Base-by-base conservation (phyloP, 2,113 vertebrate genomes). In the Todiramphus chloris region DNA sequence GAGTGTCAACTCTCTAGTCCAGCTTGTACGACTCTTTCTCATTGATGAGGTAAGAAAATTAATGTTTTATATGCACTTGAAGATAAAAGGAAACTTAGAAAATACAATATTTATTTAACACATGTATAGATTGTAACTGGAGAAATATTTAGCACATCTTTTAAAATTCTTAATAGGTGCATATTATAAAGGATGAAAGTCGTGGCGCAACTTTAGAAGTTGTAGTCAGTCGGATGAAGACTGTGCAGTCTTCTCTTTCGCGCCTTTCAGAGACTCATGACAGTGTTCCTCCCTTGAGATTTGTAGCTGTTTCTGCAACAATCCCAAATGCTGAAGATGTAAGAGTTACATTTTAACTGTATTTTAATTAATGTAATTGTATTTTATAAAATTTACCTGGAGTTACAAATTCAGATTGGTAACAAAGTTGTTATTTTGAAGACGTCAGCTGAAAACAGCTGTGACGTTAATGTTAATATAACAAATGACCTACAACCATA, bases 221-320 rank as follows among this genome's bases (percentile, higher is more conserved):
- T 93, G 99, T 99, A 30, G 98, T 99, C 94, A 99, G 99, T 97
- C 98, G 99, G 90, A 99, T 99, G 99, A 99, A 99, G 98, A 98
- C 99, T 25, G 96, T 99, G 58, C 98, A 99, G 39, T 97, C 97
- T 73, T 98, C 98, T 86, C 97, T 98, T 87, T 97, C 90, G 70
- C 96, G 96, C 90, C 83, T 83, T 23, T 91, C 86, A 83, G 97
- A 98, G 72, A 98, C 97, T 78, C 91, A 91, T 35, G 94, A 94
- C 9, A 56, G 72, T 64, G 53, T 97, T 83, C 95, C 97, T 82
- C 96, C 98, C 41, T 96, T 99, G 98, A 99, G 99, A 98, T 99
- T 99, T 98, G 97, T 99, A 94, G 99, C 99, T 72, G 99, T 98
- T 66, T 99, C 99, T 81, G 99, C 99, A 97, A 99, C 99, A 84